Base-by-base conservation (phyloP, 2,888 invertebrate genomes). In the Bedellia somnulentella region DNA sequence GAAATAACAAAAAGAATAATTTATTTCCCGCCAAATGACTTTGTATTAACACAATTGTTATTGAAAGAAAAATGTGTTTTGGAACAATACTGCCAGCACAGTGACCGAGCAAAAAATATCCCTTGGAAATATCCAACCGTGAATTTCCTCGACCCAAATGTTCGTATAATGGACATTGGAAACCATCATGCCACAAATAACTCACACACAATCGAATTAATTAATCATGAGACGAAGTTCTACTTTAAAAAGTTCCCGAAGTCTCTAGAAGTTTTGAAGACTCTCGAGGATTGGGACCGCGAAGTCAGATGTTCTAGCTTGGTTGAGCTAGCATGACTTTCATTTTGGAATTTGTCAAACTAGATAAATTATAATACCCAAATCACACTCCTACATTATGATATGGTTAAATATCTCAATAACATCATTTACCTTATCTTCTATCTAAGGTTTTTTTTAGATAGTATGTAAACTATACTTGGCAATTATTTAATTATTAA, bases 171-270 rank as follows among this genome's bases (percentile, higher is more conserved):
- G 60, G 60, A 61, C 62, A 59, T 49, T 52, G 45, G 44, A 52
- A 54, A 45, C 56, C 56, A 60, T 57, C 58, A 53, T 53, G 55
- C 55, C 56, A 52, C 57, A 50, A 59, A 61, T 59, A 64, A 58
- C 60, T 60, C 53, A 60, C 55, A 60, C 55, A 70, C 64, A 75
- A 73, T 71, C 63, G 53, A 67, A 68, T 75, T 71, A 73, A 75
- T 75, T 75, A 71, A 73, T 75, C 73, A 70, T 57, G 56, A 57
- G 54, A 58, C 57, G 50, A 57, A 51, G 58, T 58, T 58, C 55
- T 35, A 56, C 71, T 66, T 71, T 67, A 67, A 73, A 71, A 75
- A 70, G 66, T 58, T 68, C 64, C 41, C 32, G 37, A 46, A 62
- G 52, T 55, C 50, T 41, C 49, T 15, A 44, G 58, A 70, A 75